These are phyloP conservation scores for Sorex araneus DNA, from an alignment of 2,113 vertebrate genomes.

Conservation along the genomic window DNA sequence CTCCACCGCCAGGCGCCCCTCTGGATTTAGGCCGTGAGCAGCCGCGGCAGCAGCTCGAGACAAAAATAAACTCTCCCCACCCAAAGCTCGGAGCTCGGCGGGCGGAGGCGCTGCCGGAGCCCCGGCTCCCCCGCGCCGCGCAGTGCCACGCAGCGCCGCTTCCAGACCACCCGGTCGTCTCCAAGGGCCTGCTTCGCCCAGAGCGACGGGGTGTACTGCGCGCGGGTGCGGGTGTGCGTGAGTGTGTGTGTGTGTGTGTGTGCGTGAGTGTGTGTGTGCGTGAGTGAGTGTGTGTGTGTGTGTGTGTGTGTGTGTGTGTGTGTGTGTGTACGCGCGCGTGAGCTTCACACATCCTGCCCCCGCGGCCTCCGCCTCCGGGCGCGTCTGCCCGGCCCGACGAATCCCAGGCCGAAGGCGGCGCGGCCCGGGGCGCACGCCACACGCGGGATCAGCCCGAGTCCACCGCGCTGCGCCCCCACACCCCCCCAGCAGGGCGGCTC, in stretches of 20 bases:
- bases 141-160: background rate
- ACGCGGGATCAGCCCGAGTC: background rate
- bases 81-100: conserved; percentile 89
- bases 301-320: background rate
- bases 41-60: conserved; percentile 80
- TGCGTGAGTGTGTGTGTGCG: background rate
- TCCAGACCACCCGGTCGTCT: conserved; percentile 56
- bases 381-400: conserved; percentile 7
- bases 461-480: background rate
- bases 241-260: background rate
- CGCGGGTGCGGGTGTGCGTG: conserved; percentile 50
- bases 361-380: conserved; percentile 55
- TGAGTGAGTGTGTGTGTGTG: conserved; percentile 52
- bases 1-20: conserved; percentile 80
- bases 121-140: background rate
- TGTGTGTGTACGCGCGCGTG: background rate
- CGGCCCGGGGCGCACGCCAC: background rate
- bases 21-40: conserved; percentile 82
- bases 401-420: conserved; percentile 35
- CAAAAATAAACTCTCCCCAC: conserved; percentile 92
- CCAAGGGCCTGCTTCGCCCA: conserved; percentile 56
- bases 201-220: conserved; percentile 26
- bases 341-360: conserved; percentile 32
- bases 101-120: conserved; percentile 73
- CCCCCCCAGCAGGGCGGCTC: conserved; percentile 34